A percentile compares a stretch with the other conserved stretches of the same genome.
phyloP scores from a whole-genome alignment of 2,113 vertebrate species.

The Hippoglossus stenolepis region DNA sequence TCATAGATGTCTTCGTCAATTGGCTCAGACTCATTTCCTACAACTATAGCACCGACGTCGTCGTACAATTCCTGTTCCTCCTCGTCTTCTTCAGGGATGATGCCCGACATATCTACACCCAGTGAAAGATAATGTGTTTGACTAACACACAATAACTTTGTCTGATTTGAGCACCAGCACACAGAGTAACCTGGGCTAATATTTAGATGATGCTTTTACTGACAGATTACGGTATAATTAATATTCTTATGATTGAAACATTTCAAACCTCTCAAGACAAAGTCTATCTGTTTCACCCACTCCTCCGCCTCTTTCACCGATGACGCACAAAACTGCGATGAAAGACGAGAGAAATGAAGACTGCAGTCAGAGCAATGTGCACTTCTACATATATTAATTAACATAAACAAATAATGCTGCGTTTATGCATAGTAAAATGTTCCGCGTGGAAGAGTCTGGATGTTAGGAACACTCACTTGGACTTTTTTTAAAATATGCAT shows the following conservation, averaged over 20 bases:
- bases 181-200: background rate
- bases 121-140: background rate
- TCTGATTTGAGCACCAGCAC: too few species aligned
- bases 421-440: constrained; percentile 72
- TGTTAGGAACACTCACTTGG: constrained; percentile 58
- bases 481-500: constrained; percentile 51
- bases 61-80: constrained; percentile 86
- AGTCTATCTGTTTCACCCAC: constrained; percentile 94
- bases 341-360: constrained; percentile 55
- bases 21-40: background rate
- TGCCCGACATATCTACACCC: constrained; percentile 78
- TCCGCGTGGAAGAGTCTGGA: constrained; percentile 55
- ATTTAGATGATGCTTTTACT: background rate
- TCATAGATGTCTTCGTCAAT: constrained; percentile 91
- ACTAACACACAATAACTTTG: background rate
- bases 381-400: constrained; percentile 66
- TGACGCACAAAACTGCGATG: constrained; percentile 92
- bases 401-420: constrained; percentile 74
- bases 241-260: background rate
- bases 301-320: constrained; percentile 92
- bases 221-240: background rate
- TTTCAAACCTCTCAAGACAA: constrained; percentile 91
- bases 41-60: constrained; percentile 79
- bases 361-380: constrained; percentile 53
- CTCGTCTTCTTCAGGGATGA: constrained; percentile 88